phyloP scores from a whole-genome alignment of 1,140 invertebrate genomes.

The Drosophila sp. region DNA sequence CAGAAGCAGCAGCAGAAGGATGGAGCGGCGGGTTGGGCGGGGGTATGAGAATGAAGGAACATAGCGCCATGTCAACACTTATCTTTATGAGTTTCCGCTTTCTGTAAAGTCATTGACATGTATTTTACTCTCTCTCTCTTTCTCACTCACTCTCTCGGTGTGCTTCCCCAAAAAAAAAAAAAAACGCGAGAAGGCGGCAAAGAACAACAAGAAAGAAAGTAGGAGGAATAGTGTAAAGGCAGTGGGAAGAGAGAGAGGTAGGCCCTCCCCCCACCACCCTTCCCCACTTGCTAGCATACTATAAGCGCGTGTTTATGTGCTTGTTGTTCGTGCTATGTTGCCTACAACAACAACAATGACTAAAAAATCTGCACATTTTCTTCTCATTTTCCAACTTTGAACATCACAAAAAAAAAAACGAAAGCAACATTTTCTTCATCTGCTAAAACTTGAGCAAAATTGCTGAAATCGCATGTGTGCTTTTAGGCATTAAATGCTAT shows the following conservation, averaged over 20 bases:
- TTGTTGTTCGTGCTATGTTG: conserved; percentile 26
- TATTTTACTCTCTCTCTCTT: conserved; percentile 55
- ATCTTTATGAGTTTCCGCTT: conserved; percentile 83
- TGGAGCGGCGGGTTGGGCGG: neutral
- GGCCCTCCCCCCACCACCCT: too few relatives aligned
- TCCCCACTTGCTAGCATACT: conserved; percentile 32
- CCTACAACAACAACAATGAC: conserved; percentile 1
- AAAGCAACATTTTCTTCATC: neutral
- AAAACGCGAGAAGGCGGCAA: conserved; percentile 19
- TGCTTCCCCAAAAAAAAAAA: conserved; percentile 50
- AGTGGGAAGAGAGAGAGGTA: neutral
- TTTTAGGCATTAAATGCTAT: conserved; percentile 72
- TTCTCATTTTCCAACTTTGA: neutral
- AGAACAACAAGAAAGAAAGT: neutral
- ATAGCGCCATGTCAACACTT: conserved; percentile 80
- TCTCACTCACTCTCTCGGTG: conserved; percentile 13
- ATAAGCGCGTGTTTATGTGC: conserved; percentile 66
- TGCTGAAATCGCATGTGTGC: conserved; percentile 73
- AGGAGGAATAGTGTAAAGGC: neutral
- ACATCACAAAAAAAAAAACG: neutral
- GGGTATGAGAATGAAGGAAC: conserved; percentile 23
- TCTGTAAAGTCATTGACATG: conserved; percentile 82
- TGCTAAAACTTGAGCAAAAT: conserved; percentile 39
- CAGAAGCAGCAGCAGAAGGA: neutral
- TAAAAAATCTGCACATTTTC: conserved; percentile 12